These are phyloP conservation scores for Ambastaia sidthimunki DNA, from an alignment of 2,797 vertebrate genomes.

Conservation along the genomic window DNA sequence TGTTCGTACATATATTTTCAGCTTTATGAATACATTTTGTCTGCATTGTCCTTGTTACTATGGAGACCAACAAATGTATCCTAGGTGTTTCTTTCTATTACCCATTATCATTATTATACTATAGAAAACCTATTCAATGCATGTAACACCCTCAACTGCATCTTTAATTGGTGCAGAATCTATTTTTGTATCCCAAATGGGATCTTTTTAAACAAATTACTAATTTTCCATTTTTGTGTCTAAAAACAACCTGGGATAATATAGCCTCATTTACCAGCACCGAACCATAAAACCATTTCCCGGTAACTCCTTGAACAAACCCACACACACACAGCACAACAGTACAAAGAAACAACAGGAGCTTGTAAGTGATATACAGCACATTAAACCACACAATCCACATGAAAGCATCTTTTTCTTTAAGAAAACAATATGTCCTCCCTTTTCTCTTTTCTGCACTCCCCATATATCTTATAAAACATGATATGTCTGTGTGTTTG, in stretches of 20 bases:
- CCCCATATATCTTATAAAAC: background rate
- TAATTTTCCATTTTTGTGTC: constrained; percentile 17
- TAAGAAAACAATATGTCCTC: background rate
- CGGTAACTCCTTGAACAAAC: constrained; percentile 1
- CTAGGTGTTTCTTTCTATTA: background rate
- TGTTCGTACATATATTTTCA: background rate
- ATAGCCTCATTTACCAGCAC: constrained; percentile 17
- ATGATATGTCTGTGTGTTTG: too few species aligned
- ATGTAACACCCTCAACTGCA: background rate
- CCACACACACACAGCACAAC: background rate
- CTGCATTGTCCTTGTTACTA: constrained; percentile 6
- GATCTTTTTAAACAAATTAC: background rate
- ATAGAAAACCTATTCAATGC: background rate
- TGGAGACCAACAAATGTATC: background rate
- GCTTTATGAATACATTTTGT: background rate
- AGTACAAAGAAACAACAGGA: background rate
- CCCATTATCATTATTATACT: background rate
- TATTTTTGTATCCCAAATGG: background rate
- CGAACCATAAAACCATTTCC: constrained; percentile 4
- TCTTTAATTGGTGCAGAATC: background rate
- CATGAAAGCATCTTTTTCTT: background rate
- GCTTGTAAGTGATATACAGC: background rate
- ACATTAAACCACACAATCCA: constrained; percentile 7
- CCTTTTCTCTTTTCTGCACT: background rate
- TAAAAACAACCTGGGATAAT: constrained; percentile 17